Evolutionary conservation across 2,113 vertebrate genomes (phyloP).

Genomic region (Buteo buteo): DNA sequence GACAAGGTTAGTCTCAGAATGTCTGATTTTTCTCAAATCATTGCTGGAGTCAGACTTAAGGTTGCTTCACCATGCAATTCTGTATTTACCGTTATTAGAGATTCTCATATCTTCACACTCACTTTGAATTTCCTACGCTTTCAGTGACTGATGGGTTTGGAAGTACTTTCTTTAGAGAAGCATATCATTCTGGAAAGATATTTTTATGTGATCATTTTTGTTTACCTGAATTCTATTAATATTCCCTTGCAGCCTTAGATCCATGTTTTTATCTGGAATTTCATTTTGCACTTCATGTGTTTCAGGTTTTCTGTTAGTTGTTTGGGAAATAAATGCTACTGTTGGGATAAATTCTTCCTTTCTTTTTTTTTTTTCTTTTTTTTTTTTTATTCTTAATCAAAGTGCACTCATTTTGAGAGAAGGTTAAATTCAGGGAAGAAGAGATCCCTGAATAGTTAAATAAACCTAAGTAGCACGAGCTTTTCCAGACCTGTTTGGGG

Average conservation of each 20-base stretch:
- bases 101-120: neutral
- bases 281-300: neutral
- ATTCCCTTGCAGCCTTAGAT: neutral
- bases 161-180: conserved; percentile 5
- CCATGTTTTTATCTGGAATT: neutral
- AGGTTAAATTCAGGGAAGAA: neutral
- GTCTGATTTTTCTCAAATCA: conserved; percentile 62
- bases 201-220: conserved; percentile 25
- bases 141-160: conserved; percentile 6
- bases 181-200: conserved; percentile 13
- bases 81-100: neutral
- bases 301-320: neutral
- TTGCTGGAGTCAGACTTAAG: conserved; percentile 51
- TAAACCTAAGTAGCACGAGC: neutral
- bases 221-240: conserved; percentile 35
- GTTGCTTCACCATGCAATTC: conserved; percentile 29
- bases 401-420: neutral
- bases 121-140: conserved; percentile 36
- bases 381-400: neutral
- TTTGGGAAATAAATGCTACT: neutral
- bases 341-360: neutral
- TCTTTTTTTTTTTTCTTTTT: too few species aligned
- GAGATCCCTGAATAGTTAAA: neutral
- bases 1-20: conserved; percentile 56
- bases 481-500: neutral